Base-by-base conservation (phyloP, 64 coral and sea anemone genomes). In the Actinia tenebrosa region DNA sequence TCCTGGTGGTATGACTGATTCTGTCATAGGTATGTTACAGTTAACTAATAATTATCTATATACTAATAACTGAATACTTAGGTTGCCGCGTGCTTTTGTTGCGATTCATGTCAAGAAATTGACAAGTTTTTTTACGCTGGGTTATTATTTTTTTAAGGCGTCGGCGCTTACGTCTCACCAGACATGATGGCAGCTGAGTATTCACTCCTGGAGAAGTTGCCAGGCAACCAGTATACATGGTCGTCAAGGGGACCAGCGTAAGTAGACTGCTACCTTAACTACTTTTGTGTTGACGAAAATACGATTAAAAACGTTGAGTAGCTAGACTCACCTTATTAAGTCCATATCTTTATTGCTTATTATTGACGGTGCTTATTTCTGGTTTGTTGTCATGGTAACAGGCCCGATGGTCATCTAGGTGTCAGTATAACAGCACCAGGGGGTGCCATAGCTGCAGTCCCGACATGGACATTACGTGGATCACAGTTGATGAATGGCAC, bases 161-260 rank as follows among this genome's bases (percentile, higher is more conserved):
- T 98, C 59, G 96, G 96, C 79, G 96, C 96, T 11, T 94, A 92
- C 58, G 96, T 98, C 42, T 98, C 96, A 59, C 93, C 96, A 16
- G 96, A 98, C 68, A 98, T 98, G 96, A 98, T 98, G 96, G 90
- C 88, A 52, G 93, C 96, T 22, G 96, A 95, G 56, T 98, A 98
- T 88, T 98, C 96, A 37, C 82, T 98, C 56, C 55, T 98, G 47
- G 90, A 98, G 88, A 95, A 94, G 82, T 79, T 95, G 71, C 96
- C 96, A 78, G 90, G 93, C 30, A 98, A 95, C 84, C 96, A 98
- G 23, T 98, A 98, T n/a, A 98, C 96, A 1, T 98, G 96, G 96
- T 98, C 96, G 16, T 98, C 96, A 15, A 83, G 96, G 53, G 96
- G 96, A 86, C 96, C 96, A 11, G 60, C 90, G 96, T 98, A 89